A percentile compares a stretch with the other conserved stretches of the same genome.
phyloP scores from a whole-genome alignment of 2,888 invertebrate species.

The Drosophila fungiperda region DNA sequence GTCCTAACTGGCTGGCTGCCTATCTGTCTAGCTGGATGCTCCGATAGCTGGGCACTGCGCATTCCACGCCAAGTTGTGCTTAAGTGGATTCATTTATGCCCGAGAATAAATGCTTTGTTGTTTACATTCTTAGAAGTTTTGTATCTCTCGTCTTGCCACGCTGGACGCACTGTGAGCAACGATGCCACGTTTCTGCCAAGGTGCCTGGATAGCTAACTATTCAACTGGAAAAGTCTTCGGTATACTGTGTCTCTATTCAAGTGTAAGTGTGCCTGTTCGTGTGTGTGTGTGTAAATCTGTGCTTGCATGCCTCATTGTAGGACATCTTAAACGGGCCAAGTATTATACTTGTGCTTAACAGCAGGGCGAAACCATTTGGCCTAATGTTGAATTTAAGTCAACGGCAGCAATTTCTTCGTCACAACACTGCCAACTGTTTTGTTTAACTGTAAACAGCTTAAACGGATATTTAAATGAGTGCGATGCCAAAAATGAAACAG shows the following conservation, averaged over 20 bases:
- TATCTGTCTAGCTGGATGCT: background rate
- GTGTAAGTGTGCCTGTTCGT: slow-evolving; percentile 13
- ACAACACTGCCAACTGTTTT: background rate
- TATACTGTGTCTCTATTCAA: slow-evolving; percentile 19
- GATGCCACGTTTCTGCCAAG: slow-evolving; percentile 37
- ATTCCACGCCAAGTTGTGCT: slow-evolving; percentile 54
- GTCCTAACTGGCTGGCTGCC: slow-evolving; percentile 8
- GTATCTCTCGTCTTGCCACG: slow-evolving; percentile 67
- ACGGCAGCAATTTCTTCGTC: slow-evolving; percentile 26
- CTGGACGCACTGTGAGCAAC: slow-evolving; percentile 43
- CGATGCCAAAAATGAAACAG: slow-evolving; percentile 11
- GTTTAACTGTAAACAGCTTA: slow-evolving; percentile 18
- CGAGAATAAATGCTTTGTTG: slow-evolving; percentile 74
- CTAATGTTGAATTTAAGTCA: slow-evolving; percentile 31
- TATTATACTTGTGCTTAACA: slow-evolving; percentile 8
- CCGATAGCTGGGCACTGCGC: slow-evolving; percentile 17
- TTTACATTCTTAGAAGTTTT: slow-evolving; percentile 76
- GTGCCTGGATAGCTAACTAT: slow-evolving; percentile 43
- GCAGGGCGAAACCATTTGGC: slow-evolving; percentile 30
- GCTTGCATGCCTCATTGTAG: slow-evolving; percentile 40
- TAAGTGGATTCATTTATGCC: slow-evolving; percentile 77
- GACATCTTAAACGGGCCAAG: slow-evolving; percentile 27
- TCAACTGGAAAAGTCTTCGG: slow-evolving; percentile 53
- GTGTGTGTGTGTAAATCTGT: background rate
- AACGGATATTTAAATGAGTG: slow-evolving; percentile 24